Evolutionary conservation across 1,140 invertebrate species (phyloP), one percentile per base, ranked within the genome.

Genomic region (Campoletis sonorensis): DNA sequence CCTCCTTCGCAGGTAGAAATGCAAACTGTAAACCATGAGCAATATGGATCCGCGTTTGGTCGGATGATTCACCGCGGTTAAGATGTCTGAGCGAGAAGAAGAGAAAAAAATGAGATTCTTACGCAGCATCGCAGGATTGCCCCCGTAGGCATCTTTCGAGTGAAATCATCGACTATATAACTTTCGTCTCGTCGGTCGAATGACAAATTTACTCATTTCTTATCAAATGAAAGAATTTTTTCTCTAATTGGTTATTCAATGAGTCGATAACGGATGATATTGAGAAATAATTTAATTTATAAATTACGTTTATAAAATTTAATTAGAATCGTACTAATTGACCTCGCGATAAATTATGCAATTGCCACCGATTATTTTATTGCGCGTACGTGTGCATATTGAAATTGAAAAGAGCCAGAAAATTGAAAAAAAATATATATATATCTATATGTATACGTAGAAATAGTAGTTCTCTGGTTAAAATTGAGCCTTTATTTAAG

Each of bases 131-230:
- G 10, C 4, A 67, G 61, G 40, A 73, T 73, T 49, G 71, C 40
- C 68, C 30, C 27, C 27, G 30, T 67, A 26, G 23, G 71, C 71
- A 45, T 73, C 71, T 73, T 23, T 18, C 2, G 45, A 49, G 71
- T 73, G 71, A 73, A 73, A 73, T 73, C 71, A 73, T 73, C 71
- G 33, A 40, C 33, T 15, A n/a, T n/a, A n/a, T n/a, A 18, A 13
- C 0, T 37, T 71, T 71, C 61, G 15, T 71, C 33, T n/a, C 33
- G 26, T 40, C 33, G 30, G 68, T 71, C 40, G n/a, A 37, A 26
- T 51, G 51, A 73, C 40, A 18, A 37, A 45, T 1, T 13, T 73
- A 15, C 71, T 45, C 4, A 3, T 40, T 26, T 45, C 71, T 73
- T 45, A 45, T 45, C 8, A 45, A 45, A 45, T 0, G 40, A 45